Percentiles rank a stretch among this genome's conserved stretches.
These are phyloP conservation scores for Campoplex capitator DNA, from an alignment of 2,888 invertebrate genomes.

Conservation along the genomic window DNA sequence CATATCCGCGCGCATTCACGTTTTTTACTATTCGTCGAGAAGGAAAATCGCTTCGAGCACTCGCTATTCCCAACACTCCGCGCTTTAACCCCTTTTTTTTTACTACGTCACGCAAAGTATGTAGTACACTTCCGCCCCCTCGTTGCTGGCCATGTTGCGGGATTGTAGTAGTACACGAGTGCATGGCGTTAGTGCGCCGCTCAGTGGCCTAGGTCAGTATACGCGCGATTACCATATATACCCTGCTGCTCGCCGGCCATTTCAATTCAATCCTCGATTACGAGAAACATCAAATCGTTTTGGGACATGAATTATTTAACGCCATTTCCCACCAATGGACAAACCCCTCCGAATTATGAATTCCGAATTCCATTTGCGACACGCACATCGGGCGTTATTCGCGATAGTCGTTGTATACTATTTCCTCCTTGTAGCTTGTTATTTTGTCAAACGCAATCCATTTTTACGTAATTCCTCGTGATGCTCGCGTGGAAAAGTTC, in stretches of 20 bases:
- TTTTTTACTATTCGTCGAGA: constrained; percentile 19
- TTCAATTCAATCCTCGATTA: not conserved
- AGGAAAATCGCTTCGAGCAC: constrained; percentile 29
- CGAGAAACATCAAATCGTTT: not conserved
- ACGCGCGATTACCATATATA: constrained; percentile 50
- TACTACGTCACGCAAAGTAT: not conserved
- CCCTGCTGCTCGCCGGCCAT: not conserved
- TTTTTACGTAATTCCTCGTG: not conserved
- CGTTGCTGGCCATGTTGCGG: constrained; percentile 39
- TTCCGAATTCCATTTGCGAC: too few species aligned
- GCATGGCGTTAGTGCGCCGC: constrained; percentile 64
- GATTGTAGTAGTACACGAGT: constrained; percentile 44
- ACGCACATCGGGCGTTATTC: too few species aligned
- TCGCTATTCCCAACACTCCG: constrained; percentile 31
- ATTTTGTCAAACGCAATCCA: constrained; percentile 19
- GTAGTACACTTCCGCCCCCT: not conserved
- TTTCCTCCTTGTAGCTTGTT: not conserved
- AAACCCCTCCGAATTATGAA: too few species aligned
- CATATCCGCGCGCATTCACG: not conserved
- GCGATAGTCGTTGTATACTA: not conserved
- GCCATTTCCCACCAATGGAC: not conserved
- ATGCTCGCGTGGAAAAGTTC: not conserved
- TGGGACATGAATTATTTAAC: not conserved
- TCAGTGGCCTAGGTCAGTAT: constrained; percentile 79
- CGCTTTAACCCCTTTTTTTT: constrained; percentile 28